Evolutionary conservation across 2,888 invertebrate species (phyloP).

Genomic region (Ephialtes manifestator): DNA sequence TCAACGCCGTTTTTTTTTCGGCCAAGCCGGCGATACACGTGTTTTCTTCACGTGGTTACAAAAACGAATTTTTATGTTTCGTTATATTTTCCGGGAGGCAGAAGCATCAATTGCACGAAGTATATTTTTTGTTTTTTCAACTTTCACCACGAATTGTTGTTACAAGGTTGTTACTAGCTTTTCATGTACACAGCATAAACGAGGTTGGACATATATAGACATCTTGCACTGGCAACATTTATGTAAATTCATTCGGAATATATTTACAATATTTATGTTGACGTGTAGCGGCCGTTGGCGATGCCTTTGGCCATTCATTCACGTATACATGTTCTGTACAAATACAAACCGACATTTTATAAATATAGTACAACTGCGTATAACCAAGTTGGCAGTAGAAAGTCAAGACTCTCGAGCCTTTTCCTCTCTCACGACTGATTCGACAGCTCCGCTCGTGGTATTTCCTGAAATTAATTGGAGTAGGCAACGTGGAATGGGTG

Average conservation of each 20-base stretch:
- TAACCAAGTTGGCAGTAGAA: conserved; percentile 26
- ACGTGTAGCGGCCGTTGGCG: conserved; percentile 22
- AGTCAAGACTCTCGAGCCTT: conserved; percentile 24
- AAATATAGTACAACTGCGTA: conserved; percentile 15
- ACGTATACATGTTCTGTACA: conserved; percentile 10
- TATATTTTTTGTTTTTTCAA: conserved; percentile 3
- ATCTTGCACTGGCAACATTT: conserved; percentile 41
- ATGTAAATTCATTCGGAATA: conserved; percentile 59
- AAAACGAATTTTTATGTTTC: not conserved
- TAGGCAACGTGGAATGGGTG: conserved; percentile 26
- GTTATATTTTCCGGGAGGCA: not conserved
- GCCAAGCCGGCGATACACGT: not conserved
- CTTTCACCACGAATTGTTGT: conserved; percentile 12
- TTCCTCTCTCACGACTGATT: conserved; percentile 50
- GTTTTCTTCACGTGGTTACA: not conserved
- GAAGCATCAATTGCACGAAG: conserved; percentile 9
- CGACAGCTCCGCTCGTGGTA: conserved; percentile 16
- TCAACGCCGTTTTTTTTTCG: no score
- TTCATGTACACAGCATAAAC: not conserved
- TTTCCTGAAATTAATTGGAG: conserved; percentile 61
- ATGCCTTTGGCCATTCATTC: conserved; percentile 4
- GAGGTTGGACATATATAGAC: conserved; percentile 13
- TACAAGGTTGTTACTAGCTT: conserved; percentile 16
- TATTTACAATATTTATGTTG: conserved; percentile 55
- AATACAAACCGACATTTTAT: not conserved